Percentiles rank a stretch among this genome's conserved stretches.
These are phyloP conservation scores for Melanocharis versteri DNA, from an alignment of 2,113 vertebrate species.

Conservation along the genomic window DNA sequence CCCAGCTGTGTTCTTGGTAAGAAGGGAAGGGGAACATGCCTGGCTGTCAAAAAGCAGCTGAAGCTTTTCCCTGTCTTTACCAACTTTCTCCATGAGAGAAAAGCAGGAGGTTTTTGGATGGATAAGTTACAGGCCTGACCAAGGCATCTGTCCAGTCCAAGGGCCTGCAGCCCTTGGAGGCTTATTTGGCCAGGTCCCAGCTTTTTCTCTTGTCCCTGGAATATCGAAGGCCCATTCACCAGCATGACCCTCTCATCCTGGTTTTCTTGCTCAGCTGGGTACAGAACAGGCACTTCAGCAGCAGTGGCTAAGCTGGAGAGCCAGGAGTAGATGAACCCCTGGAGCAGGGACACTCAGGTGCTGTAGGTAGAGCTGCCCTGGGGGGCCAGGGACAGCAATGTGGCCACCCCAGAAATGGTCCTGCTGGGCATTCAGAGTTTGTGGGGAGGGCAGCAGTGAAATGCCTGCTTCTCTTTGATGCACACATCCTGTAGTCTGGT, in stretches of 20 bases:
- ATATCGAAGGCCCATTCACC: not conserved
- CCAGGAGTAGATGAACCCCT: not conserved
- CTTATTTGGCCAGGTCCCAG: not conserved
- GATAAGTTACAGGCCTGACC: not conserved
- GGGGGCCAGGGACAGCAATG: not conserved
- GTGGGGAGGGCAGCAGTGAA: not conserved
- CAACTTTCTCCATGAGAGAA: not conserved
- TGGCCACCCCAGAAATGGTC: not conserved
- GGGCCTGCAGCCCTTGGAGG: not conserved
- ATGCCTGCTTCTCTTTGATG: not conserved
- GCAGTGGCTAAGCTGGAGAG: not conserved
- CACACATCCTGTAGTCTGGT: not conserved
- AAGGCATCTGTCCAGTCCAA: not conserved
- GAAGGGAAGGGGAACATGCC: not conserved
- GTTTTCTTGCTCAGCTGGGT: not conserved
- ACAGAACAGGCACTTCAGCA: not conserved
- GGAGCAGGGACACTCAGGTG: not conserved
- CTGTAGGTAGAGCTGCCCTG: not conserved
- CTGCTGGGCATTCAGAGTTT: rapidly evolving
- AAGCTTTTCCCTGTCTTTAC: not conserved
- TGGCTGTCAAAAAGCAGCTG: not conserved
- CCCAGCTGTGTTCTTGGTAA: not conserved
- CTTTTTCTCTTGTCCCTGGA: not conserved
- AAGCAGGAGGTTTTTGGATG: not conserved
- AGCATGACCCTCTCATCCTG: not conserved